Percentiles rank a stretch among this genome's conserved stretches.
These are phyloP conservation scores for Gambusia holbrooki DNA, from an alignment of 2,113 vertebrate genomes.

Conservation along the genomic window DNA sequence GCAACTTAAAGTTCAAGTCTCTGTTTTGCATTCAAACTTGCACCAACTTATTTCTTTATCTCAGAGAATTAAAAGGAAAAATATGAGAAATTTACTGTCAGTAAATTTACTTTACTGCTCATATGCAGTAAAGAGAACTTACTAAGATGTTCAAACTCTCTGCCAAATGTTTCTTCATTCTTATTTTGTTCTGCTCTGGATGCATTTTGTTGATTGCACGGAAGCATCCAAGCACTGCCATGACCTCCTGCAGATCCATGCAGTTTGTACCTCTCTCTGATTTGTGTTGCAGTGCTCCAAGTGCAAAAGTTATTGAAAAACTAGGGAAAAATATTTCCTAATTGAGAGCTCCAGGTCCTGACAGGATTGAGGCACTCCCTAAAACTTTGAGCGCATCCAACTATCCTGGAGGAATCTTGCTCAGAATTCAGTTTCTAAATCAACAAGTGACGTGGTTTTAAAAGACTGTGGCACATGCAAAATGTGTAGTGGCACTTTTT, in stretches of 20 bases:
- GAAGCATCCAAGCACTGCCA: background rate
- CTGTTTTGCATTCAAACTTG: conserved; percentile 18
- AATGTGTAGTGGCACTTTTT: too few species aligned
- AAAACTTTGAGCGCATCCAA: background rate
- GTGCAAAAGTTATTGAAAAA: background rate
- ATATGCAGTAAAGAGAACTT: too few species aligned
- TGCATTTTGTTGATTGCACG: background rate
- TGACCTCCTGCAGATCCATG: background rate
- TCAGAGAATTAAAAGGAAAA: background rate
- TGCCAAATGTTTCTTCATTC: too few species aligned
- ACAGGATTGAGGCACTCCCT: background rate
- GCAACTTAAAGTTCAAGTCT: background rate
- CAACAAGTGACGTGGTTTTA: too few species aligned
- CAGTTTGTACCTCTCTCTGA: background rate
- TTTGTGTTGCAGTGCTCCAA: background rate
- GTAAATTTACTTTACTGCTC: too few species aligned
- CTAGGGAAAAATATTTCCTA: background rate
- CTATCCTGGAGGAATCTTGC: background rate
- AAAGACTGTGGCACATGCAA: too few species aligned
- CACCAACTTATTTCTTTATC: conserved; percentile 3
- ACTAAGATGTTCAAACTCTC: too few species aligned
- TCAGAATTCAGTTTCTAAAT: background rate
- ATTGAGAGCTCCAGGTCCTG: background rate
- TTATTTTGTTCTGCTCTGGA: background rate
- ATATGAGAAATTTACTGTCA: background rate